These are phyloP conservation scores for Cryptocephalus moraei DNA, from an alignment of 2,888 invertebrate genomes.

Conservation along the genomic window DNA sequence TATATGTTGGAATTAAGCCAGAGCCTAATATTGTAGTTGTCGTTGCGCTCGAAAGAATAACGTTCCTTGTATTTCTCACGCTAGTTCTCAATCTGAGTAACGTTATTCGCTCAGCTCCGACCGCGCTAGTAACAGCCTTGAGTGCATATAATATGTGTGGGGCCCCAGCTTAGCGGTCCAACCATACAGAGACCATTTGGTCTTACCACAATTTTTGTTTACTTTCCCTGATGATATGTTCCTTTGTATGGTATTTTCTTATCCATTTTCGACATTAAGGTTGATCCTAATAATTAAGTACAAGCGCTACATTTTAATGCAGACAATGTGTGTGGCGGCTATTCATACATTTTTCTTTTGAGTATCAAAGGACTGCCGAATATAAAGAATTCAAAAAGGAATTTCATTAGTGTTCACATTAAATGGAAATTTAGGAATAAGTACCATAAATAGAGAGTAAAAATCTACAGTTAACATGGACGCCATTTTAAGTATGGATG, in stretches of 20 bases:
- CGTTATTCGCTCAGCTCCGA: conserved; percentile 18
- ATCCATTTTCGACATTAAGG: no score
- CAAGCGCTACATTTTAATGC: conserved; percentile 38
- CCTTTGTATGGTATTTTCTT: neutral
- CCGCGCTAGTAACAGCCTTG: conserved; percentile 31
- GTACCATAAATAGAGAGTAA: no score
- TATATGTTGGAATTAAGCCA: no score
- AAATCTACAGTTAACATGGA: no score
- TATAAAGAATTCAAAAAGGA: no score
- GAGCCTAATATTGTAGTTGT: conserved; percentile 4
- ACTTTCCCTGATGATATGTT: conserved; percentile 9
- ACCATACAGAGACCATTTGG: conserved; percentile 32
- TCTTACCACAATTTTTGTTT: conserved; percentile 26
- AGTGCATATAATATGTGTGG: conserved; percentile 39
- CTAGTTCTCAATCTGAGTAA: neutral
- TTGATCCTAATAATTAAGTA: conserved; percentile 1
- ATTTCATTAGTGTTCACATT: no score
- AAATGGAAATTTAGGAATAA: no score
- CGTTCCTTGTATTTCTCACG: neutral
- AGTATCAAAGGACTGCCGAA: no score
- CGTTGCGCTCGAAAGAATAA: conserved; percentile 3
- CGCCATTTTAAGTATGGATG: no score
- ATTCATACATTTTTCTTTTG: no score
- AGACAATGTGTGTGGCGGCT: conserved; percentile 47
- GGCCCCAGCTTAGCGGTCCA: conserved; percentile 33